phyloP scores from a whole-genome alignment of 35 echinoderm and acorn worm genomes.

The Ptychodera flava region DNA sequence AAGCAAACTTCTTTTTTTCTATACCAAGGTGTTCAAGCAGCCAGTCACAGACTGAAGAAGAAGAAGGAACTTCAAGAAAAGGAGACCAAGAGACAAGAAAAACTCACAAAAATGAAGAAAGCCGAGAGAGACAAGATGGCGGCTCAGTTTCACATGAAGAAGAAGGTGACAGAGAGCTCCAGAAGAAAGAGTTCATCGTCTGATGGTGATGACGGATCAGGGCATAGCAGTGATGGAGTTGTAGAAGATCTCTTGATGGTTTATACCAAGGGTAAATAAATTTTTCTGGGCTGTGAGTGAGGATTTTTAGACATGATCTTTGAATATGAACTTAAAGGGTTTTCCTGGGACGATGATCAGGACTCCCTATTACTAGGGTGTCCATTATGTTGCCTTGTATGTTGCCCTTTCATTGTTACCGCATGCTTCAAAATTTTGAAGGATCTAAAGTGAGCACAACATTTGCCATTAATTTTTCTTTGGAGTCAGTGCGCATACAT shows the following conservation, averaged over 20 bases:
- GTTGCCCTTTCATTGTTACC: too few relatives aligned
- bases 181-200: neutral
- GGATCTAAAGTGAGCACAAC: too few relatives aligned
- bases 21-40: conserved; percentile 21
- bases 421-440: too few relatives aligned
- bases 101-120: conserved; percentile 15
- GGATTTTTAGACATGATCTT: too few relatives aligned
- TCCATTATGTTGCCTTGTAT: too few relatives aligned
- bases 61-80: conserved; percentile 30
- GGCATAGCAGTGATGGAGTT: conserved; percentile 7
- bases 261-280: neutral
- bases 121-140: conserved; percentile 55
- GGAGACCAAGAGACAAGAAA: conserved; percentile 17
- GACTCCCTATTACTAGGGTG: too few relatives aligned
- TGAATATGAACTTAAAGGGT: too few relatives aligned
- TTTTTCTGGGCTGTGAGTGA: too few relatives aligned
- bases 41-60: conserved; percentile 18
- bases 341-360: too few relatives aligned
- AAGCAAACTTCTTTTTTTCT: neutral
- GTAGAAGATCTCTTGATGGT: neutral
- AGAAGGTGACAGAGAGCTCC: conserved; percentile 3
- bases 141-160: conserved; percentile 10
- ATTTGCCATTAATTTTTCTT: too few relatives aligned
- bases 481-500: too few relatives aligned
- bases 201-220: conserved; percentile 4